These are phyloP conservation scores for Anticlea derivata DNA, from an alignment of 2,888 invertebrate species.

Conservation along the genomic window DNA sequence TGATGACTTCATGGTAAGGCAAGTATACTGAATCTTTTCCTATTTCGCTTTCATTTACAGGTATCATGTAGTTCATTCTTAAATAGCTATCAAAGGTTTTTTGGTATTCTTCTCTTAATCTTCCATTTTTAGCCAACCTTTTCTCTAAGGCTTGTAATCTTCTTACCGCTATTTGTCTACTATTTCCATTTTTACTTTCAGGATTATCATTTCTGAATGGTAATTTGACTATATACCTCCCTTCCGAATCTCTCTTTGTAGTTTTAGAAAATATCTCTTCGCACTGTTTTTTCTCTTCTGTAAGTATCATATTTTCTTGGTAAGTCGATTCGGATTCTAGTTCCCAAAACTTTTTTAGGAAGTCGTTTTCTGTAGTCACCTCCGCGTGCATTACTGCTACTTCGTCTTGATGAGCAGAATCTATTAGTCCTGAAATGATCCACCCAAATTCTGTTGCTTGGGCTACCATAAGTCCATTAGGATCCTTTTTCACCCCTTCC, in stretches of 20 bases:
- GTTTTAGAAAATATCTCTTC: conserved; percentile 21
- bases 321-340: conserved; percentile 29
- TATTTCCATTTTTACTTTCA: not conserved
- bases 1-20: conserved; percentile 14
- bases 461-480: not conserved
- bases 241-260: not conserved
- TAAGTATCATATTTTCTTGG: conserved; percentile 14
- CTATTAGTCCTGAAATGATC: not conserved
- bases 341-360: conserved; percentile 36
- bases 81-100: too few species aligned
- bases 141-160: conserved; percentile 16
- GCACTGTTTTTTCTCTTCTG: conserved; percentile 32
- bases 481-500: not conserved
- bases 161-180: conserved; percentile 2
- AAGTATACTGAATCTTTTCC: not conserved
- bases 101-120: not conserved
- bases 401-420: not conserved
- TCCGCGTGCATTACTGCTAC: conserved; percentile 5
- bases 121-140: not conserved
- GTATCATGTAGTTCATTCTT: too few species aligned
- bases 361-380: conserved; percentile 25
- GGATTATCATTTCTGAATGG: not conserved
- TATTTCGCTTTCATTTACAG: not conserved
- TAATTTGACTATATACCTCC: not conserved
- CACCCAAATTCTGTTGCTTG: not conserved